A percentile compares a stretch with the other conserved stretches of the same genome.
These are phyloP conservation scores for Drosophila biarmipes DNA, from an alignment of 1,140 invertebrate species.

Conservation along the genomic window DNA sequence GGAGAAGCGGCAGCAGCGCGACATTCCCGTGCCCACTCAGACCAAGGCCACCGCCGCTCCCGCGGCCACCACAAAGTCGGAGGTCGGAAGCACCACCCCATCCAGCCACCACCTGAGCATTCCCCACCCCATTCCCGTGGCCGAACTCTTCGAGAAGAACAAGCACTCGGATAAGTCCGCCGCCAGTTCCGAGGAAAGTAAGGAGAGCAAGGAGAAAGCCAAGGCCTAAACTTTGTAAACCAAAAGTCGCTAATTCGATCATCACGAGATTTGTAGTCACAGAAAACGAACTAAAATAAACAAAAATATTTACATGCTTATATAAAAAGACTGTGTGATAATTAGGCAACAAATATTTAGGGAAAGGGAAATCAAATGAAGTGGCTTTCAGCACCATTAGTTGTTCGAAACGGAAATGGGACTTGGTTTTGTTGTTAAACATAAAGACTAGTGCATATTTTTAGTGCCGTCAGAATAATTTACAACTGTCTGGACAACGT, in stretches of 20 bases:
- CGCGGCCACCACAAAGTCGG: conserved; percentile 13
- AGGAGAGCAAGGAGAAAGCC: conserved; percentile 48
- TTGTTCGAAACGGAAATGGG: no score
- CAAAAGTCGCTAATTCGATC: conserved; percentile 24
- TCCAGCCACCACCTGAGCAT: conserved; percentile 28
- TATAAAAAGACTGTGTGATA: conserved; percentile 13
- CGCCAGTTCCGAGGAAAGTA: conserved; percentile 45
- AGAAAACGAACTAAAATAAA: conserved; percentile 38
- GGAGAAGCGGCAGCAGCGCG: conserved; percentile 32
- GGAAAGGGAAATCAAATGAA: background rate
- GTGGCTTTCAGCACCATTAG: background rate
- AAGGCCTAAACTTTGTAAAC: background rate
- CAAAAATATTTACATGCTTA: conserved; percentile 35
- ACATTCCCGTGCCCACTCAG: conserved; percentile 68
- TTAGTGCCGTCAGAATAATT: background rate
- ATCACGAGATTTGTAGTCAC: conserved; percentile 33
- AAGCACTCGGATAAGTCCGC: conserved; percentile 11
- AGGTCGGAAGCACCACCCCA: conserved; percentile 10
- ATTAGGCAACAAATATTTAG: conserved; percentile 20
- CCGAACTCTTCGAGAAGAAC: conserved; percentile 52
- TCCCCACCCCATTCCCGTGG: conserved; percentile 61
- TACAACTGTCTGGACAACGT: background rate
- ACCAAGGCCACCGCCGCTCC: conserved; percentile 29
- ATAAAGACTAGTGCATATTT: no score
- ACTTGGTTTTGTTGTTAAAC: no score